Evolutionary conservation across 92 coral and sea anemone genomes (phyloP), one percentile per base, ranked within the genome.

Genomic region (Montipora capitata): DNA sequence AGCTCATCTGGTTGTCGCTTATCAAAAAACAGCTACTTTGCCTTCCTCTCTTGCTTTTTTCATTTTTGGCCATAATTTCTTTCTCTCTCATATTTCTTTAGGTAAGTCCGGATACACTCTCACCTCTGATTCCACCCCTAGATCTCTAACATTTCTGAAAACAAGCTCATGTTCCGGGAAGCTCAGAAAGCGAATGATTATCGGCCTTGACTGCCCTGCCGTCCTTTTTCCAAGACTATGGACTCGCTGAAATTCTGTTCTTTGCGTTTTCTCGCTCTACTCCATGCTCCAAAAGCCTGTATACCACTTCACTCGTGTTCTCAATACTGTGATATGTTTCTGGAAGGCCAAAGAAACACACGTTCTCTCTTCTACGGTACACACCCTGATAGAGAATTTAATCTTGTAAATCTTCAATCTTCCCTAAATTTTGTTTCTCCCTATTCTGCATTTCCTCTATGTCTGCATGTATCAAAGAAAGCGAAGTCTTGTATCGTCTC

Each of bases 61-160:
- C n/a, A 68, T 68, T 68, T 41, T 68, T 10, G 44, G 74, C 74
- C 74, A 68, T 16, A 35, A 41, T 41, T 68, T 68, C 74, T 68
- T 68, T 16, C 76, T 70, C 3, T 27, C 76, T 17, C 76, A 16
- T 40, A 70, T 70, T 20, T 38, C 42, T 40, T 70, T 35, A 3
- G 76, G 76, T 11, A 40, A 70, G n/a, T 70, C 45, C 8, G 45
- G 0, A 70, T 17, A 17, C 48, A 70, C 76, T 70, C 35, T 70
- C 45, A 70, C 51, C 1, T 70, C 76, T 35, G 51, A 13, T 17
- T 70, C 76, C 5, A 16, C 76, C 5, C 76, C 45, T 17, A 70
- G 20, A 40, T 70, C 76, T 40, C 76, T 10, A 4, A 70, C 76
- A 20, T 12, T 70, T 70, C 38, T 27, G 12, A 17, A 70, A 20